phyloP scores from a whole-genome alignment of 2,113 vertebrate species.

The Sebastes fasciatus region DNA sequence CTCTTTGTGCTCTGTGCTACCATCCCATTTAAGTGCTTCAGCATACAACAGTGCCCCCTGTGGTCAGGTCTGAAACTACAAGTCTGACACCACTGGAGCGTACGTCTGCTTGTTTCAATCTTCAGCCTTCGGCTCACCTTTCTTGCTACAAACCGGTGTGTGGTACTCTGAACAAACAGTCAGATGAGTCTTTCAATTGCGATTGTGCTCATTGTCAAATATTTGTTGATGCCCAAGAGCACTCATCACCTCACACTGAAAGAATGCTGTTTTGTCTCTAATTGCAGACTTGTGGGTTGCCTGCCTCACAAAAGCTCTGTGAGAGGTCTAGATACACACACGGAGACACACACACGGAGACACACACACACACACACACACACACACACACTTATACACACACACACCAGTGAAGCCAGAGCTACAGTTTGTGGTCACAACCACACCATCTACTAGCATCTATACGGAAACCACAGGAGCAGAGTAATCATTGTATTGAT shows the following conservation, averaged over 20 bases:
- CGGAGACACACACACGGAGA: background rate
- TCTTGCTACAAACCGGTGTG: background rate
- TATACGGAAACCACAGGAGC: constrained; percentile 73
- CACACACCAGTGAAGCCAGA: constrained; percentile 33
- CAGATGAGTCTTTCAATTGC: background rate
- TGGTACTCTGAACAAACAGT: constrained; percentile 1
- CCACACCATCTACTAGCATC: constrained; percentile 72
- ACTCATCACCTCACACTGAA: constrained; percentile 59
- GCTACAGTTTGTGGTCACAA: constrained; percentile 69
- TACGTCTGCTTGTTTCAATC: background rate
- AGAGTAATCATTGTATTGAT: constrained; percentile 70
- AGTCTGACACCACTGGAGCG: background rate
- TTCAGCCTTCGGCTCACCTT: constrained; percentile 24
- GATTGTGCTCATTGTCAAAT: constrained; percentile 31
- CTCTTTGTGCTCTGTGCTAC: constrained; percentile 65
- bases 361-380: constrained; percentile 5
- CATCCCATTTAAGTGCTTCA: constrained; percentile 13
- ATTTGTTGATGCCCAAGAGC: constrained; percentile 48
- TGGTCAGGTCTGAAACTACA: constrained; percentile 57
- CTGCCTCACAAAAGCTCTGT: constrained; percentile 54
- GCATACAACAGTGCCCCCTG: constrained; percentile 79
- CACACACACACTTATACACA: constrained; percentile 4
- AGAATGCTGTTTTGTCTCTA: constrained; percentile 72
- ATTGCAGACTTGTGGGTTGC: constrained; percentile 68
- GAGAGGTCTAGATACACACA: constrained; percentile 35